Evolutionary conservation across 2,797 vertebrate species (phyloP).

Genomic region (Pogonophryne albipinna): DNA sequence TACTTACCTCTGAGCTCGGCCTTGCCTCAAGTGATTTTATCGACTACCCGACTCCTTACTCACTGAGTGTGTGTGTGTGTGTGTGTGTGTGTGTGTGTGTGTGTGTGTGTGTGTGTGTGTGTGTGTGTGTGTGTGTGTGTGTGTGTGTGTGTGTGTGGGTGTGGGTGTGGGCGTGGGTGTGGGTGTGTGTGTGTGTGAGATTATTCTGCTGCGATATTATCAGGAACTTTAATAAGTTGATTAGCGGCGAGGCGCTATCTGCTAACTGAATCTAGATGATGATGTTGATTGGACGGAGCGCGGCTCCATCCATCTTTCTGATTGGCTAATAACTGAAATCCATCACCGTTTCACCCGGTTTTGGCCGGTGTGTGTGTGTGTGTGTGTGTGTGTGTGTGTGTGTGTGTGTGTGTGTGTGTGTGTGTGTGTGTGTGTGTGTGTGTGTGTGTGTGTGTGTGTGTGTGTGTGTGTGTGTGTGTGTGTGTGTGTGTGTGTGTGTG

Average conservation of each 20-base stretch:
- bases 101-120: conserved; percentile 43
- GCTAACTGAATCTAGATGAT: conserved; percentile 99
- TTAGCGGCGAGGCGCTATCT: conserved; percentile 93
- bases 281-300: conserved; percentile 98
- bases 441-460: too few relatives aligned
- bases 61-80: conserved; percentile 38
- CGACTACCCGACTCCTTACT: conserved; percentile 81
- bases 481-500: too few relatives aligned
- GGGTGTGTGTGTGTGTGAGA: conserved; percentile 73
- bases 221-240: conserved; percentile 97
- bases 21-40: conserved; percentile 96
- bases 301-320: conserved; percentile 97
- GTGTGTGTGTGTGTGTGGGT: conserved; percentile 39
- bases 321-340: conserved; percentile 99
- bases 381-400: conserved; percentile 8
- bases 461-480: too few relatives aligned
- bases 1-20: conserved; percentile 91
- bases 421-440: too few relatives aligned
- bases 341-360: conserved; percentile 90
- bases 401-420: conserved; percentile 10
- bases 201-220: conserved; percentile 97
- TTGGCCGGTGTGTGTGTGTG: conserved; percentile 37
- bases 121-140: conserved; percentile 41
- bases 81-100: conserved; percentile 37
- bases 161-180: conserved; percentile 67